Base-by-base conservation (phyloP, 1,140 invertebrate species). In the Drosophila chauvacae region DNA sequence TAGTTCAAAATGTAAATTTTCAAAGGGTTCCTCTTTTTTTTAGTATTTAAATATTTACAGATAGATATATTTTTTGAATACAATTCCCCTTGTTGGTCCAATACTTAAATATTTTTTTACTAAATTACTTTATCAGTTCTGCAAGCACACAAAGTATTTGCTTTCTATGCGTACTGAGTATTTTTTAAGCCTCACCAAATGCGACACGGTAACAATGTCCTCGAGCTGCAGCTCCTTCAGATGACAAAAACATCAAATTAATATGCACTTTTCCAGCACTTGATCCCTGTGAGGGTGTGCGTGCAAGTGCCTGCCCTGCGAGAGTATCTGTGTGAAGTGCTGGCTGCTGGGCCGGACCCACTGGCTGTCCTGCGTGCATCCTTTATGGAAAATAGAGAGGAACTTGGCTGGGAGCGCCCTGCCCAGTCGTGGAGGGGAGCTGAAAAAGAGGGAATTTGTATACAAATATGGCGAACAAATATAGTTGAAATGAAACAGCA, bases 401-500 rank as follows among this genome's bases (percentile, higher is more conserved):
- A 35, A 18, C 28, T 44, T 20, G 45, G 14, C 45, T 48, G 45
- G 45, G 18, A 64, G 33, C 20, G 47, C 26, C 48, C 2, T 18
- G 47, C 16, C 28, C 16, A 11, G 47, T 10, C 13, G 20, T 3
- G 45, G 45, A 9, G 16, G 26, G 16, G 0, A n/a, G 16, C 47
- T 50, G 50, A 20, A 55, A 42, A 58, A 39, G n/a, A 39, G 35
- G 39, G 53, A 70, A 82, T 72, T 71, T 87, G 81, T 88, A 84
- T 88, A 87, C 78, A 88, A 88, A 88, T 87, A 83, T 88, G 84
- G 59, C 69, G 77, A 82, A 83, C 84, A 90, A 85, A 90, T 90
- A 90, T 86, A 81, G 85, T 80, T 69, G 85, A 81, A 90, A 90
- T 90, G 85, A 90, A 90, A 90, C 85, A 90, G 85, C 75, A 85